Percentiles rank a stretch among this genome's conserved stretches.
phyloP scores from a whole-genome alignment of 2,113 vertebrate species.

The Macheiramphus alcinus region DNA sequence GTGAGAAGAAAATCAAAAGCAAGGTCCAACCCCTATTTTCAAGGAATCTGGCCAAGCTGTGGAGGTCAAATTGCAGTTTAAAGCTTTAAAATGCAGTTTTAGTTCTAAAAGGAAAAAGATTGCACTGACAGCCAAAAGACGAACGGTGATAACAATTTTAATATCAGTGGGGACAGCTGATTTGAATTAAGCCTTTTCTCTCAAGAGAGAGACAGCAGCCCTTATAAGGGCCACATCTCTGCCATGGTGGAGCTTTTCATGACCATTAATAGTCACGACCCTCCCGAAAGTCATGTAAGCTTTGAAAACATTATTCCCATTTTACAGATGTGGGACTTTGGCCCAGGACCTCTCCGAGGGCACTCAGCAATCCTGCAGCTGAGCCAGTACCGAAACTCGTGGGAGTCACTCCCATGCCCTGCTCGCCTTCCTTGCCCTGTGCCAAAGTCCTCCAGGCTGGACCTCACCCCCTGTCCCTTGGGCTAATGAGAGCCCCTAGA shows the following conservation, averaged over 20 bases:
- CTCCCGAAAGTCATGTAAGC: background rate
- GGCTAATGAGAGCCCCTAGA: background rate
- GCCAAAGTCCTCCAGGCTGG: background rate
- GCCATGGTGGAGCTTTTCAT: background rate
- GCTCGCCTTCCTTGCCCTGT: background rate
- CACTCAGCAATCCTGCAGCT: background rate
- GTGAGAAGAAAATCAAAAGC: background rate
- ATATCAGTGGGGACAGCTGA: background rate
- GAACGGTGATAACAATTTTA: background rate
- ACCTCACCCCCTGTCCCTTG: background rate
- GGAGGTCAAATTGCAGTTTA: background rate
- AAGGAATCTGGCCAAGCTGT: background rate
- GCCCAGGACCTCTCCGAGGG: background rate
- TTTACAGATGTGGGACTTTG: background rate
- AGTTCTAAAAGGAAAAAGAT: background rate
- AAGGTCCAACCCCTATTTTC: background rate
- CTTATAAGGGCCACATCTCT: background rate
- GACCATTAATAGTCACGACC: background rate
- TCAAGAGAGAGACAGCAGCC: background rate
- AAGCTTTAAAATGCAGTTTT: background rate
- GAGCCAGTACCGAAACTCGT: background rate
- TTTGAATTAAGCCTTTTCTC: constrained; percentile 1
- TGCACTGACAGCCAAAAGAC: background rate
- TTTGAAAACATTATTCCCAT: background rate
- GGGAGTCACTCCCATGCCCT: background rate